These are phyloP conservation scores for Macroteleia sp. DNA, from an alignment of 2,888 invertebrate genomes.

Conservation along the genomic window DNA sequence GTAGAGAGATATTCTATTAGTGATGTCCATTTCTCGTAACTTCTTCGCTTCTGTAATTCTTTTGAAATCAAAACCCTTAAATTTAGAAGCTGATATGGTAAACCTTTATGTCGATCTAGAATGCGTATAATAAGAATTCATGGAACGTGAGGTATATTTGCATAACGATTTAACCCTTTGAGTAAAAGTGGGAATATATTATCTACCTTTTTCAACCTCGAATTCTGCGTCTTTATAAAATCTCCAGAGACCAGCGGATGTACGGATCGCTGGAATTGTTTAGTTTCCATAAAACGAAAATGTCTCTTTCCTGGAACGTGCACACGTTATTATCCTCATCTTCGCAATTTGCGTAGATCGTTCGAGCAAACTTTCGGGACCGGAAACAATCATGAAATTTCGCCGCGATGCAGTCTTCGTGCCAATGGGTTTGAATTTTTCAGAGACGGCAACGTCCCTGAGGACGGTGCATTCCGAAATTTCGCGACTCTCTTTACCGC, in stretches of 20 bases:
- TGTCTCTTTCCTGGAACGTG: background rate
- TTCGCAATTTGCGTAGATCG: slow-evolving; percentile 3
- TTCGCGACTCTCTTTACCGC: slow-evolving; percentile 9
- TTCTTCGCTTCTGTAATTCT: no score
- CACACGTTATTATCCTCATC: slow-evolving; percentile 8
- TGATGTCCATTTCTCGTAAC: no score
- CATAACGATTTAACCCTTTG: slow-evolving; percentile 15
- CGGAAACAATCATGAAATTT: slow-evolving; percentile 6
- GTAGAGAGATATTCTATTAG: no score
- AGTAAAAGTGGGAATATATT: slow-evolving; percentile 4
- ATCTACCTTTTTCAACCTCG: background rate
- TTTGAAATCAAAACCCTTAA: background rate
- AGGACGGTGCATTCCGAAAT: slow-evolving; percentile 31
- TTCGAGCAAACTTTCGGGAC: background rate
- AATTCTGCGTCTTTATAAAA: background rate
- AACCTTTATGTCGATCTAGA: background rate
- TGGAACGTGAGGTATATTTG: background rate
- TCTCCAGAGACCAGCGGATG: background rate
- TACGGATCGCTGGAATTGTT: background rate
- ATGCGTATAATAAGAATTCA: slow-evolving; percentile 9
- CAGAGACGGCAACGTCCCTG: slow-evolving; percentile 10
- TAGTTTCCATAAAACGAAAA: background rate
- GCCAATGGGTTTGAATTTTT: slow-evolving; percentile 36
- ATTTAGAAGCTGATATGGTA: background rate
- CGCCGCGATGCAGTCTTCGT: no score